Conservation (phyloP, 2,888 invertebrate genomes). For the Cosmia pyralina region DNA sequence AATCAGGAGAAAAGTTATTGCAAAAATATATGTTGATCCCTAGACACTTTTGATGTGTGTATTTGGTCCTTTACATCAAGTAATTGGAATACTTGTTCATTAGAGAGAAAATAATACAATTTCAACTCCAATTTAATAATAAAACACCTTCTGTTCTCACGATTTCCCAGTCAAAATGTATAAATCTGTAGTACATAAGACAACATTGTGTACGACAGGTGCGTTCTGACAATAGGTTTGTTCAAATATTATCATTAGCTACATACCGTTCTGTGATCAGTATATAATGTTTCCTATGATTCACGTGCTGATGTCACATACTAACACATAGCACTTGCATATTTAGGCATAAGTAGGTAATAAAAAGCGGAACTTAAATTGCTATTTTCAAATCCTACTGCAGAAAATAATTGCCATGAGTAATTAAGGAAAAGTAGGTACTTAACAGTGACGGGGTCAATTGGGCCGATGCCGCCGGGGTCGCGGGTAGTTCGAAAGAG, state of each 20-base stretch:
- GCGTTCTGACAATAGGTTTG: constrained; percentile 52
- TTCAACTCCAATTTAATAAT: background rate
- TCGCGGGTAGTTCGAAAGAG: too few species aligned
- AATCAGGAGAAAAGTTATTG: too few species aligned
- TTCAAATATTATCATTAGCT: constrained; percentile 62
- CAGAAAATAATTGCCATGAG: background rate
- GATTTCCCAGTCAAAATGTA: too few species aligned
- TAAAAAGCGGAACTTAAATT: background rate
- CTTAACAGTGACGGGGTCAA: too few species aligned
- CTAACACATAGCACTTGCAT: too few species aligned
- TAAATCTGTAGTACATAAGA: too few species aligned
- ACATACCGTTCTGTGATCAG: constrained; percentile 8
- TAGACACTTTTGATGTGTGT: too few species aligned
- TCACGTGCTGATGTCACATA: constrained; percentile 23
- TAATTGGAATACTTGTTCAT: background rate
- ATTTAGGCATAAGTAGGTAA: background rate
- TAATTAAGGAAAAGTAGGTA: constrained; percentile 1
- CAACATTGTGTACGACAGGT: constrained; percentile 54
- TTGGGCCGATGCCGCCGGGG: too few species aligned
- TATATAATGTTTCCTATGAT: constrained; percentile 40
- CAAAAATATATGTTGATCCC: too few species aligned
- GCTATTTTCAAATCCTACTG: background rate
- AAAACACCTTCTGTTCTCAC: background rate
- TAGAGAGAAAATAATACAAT: background rate
- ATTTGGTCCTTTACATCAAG: background rate